phyloP scores from a whole-genome alignment of 2,888 invertebrate genomes.

The Dasysyrphus tricinctus region DNA sequence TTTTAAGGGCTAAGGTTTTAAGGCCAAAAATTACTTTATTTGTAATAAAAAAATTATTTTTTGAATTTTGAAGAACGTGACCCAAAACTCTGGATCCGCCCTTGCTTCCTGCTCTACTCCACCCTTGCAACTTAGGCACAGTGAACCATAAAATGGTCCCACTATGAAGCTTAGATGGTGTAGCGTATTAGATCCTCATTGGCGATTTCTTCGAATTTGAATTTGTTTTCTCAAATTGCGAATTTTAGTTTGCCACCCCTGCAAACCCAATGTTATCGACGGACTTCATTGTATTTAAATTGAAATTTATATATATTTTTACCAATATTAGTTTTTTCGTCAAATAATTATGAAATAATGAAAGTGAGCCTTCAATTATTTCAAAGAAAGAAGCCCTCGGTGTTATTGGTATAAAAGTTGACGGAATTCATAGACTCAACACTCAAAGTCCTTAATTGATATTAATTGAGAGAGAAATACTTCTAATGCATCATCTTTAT shows the following conservation, averaged over 20 bases:
- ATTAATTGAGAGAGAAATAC: slow-evolving; percentile 69
- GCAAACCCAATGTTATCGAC: not conserved
- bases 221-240: not conserved
- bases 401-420: slow-evolving; percentile 35
- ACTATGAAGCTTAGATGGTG: too few relatives aligned
- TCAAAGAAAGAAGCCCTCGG: not conserved
- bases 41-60: too few relatives aligned
- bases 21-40: too few relatives aligned
- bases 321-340: not conserved
- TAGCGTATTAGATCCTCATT: too few relatives aligned
- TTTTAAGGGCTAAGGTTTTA: too few relatives aligned
- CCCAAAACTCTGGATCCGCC: too few relatives aligned
- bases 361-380: slow-evolving; percentile 19
- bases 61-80: too few relatives aligned
- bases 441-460: slow-evolving; percentile 66
- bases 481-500: slow-evolving; percentile 37
- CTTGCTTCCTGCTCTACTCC: too few relatives aligned
- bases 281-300: slow-evolving; percentile 44
- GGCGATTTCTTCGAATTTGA: too few relatives aligned
- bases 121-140: too few relatives aligned
- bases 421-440: slow-evolving; percentile 28
- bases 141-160: too few relatives aligned
- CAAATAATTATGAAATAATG: slow-evolving; percentile 15
- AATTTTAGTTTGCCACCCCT: not conserved
- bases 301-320: slow-evolving; percentile 12